phyloP scores from a whole-genome alignment of 2,113 vertebrate species.

The Nibea coibor region DNA sequence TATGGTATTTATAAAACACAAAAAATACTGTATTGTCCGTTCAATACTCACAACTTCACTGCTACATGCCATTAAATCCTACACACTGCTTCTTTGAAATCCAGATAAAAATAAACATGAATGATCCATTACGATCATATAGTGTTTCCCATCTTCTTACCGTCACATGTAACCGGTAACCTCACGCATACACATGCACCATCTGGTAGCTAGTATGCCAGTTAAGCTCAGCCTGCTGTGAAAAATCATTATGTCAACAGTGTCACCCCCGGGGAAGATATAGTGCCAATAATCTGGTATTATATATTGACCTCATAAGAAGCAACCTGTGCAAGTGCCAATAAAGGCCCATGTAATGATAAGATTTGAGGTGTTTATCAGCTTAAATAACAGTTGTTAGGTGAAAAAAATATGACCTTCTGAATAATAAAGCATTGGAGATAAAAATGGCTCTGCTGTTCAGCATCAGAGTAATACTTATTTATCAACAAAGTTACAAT shows the following conservation, averaged over 20 bases:
- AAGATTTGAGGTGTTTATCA: neutral
- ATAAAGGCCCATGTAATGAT: neutral
- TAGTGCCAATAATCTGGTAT: constrained; percentile 24
- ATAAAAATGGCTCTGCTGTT: constrained; percentile 38
- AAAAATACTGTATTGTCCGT: too few relatives aligned
- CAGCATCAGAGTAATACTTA: constrained; percentile 30
- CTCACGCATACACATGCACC: constrained; percentile 12
- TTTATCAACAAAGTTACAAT: constrained; percentile 43
- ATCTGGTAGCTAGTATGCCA: constrained; percentile 30
- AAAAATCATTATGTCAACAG: constrained; percentile 33
- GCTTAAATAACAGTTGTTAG: neutral
- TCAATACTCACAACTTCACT: too few relatives aligned
- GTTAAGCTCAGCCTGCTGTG: constrained; percentile 31
- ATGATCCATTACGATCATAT: neutral
- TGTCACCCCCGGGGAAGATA: constrained; percentile 3
- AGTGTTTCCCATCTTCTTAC: neutral
- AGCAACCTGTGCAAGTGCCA: neutral
- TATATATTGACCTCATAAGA: constrained; percentile 23
- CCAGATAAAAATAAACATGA: neutral
- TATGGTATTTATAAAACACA: neutral
- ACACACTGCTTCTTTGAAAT: neutral
- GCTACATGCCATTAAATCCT: neutral
- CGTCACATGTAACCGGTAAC: neutral
- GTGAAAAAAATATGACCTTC: constrained; percentile 16
- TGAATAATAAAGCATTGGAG: constrained; percentile 14